Percentiles rank a stretch among this genome's conserved stretches.
Conservation (phyloP, 2,888 invertebrate species). For the Alloscopus bannaensis region DNA sequence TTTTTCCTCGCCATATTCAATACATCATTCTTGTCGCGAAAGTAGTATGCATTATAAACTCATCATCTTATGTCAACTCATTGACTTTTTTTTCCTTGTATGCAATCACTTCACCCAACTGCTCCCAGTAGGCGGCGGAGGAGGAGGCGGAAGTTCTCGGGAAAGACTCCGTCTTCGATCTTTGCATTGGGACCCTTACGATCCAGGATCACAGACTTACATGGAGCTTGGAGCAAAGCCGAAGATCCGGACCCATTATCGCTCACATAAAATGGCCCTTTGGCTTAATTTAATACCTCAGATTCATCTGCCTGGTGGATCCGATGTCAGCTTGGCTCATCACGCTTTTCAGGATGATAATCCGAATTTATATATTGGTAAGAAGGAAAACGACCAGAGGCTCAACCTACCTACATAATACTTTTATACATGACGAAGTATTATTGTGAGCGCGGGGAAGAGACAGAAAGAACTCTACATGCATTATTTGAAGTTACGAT, state of each 20-base stretch:
- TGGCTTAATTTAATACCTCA: constrained; percentile 93
- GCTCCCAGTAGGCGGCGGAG: constrained; percentile 31
- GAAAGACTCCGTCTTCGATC: constrained; percentile 68
- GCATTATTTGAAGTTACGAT: too few relatives aligned
- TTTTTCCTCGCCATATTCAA: not conserved
- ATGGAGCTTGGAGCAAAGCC: constrained; percentile 71
- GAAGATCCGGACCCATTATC: constrained; percentile 86
- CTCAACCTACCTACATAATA: too few relatives aligned
- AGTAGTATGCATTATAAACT: constrained; percentile 14
- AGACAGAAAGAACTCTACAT: too few relatives aligned
- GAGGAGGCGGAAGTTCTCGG: constrained; percentile 65
- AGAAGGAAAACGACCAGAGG: too few relatives aligned
- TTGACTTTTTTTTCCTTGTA: constrained; percentile 40
- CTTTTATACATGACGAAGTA: too few relatives aligned
- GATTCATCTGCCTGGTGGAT: constrained; percentile 86
- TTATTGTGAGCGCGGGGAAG: too few relatives aligned
- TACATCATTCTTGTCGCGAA: not conserved
- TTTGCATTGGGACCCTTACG: constrained; percentile 71
- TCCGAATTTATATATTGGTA: constrained; percentile 86
- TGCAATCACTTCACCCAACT: constrained; percentile 38
- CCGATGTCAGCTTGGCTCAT: constrained; percentile 87
- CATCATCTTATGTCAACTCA: constrained; percentile 39
- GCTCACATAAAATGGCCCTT: constrained; percentile 92
- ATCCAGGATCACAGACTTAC: constrained; percentile 67
- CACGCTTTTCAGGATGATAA: constrained; percentile 89